Evolutionary conservation across 2,797 vertebrate species (phyloP), one percentile per base, ranked within the genome.

Genomic region (Sebastes ruberrimus): DNA sequence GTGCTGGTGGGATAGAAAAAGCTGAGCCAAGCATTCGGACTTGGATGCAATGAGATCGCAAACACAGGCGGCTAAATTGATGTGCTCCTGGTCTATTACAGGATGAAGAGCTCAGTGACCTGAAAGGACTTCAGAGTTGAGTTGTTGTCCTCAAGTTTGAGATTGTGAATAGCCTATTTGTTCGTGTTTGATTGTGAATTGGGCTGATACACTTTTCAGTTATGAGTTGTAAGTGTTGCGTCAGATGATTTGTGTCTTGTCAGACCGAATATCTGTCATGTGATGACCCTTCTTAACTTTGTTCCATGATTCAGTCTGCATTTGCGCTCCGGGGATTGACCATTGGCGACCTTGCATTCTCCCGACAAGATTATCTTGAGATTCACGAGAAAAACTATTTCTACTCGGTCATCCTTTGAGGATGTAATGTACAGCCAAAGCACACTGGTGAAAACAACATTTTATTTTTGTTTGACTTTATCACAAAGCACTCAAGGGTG

Each of bases 61-160:
- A 42, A 65, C 27, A 52, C 53, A 42, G 10, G 30, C 5, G 10
- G 33, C 38, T 62, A 56, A 53, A 79, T 72, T 52, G 52, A 42
- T 46, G 66, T 30, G 74, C 55, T 69, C 10, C 53, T 66, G 22
- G 35, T 61, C 22, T 74, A 64, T 63, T 65, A 74, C 14, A 52
- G 79, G 74, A 82, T 79, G 64, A 81, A 76, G 60, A 76, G 56
- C 76, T 87, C 55, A 49, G 63, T 77, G 66, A 76, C 72, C 52
- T 59, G 53, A 46, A 10, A 59, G 7, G 25, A 81, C 32, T 46
- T 67, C 22, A 27, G 46, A 20, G 10, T 13, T 35, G 16, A 64
- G 14, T 62, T 63, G 5, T 14, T 46, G 52, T 57, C 46, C 57
- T 32, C 38, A n/a, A 49, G 11, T 27, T n/a, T 25, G 42, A 53